Evolutionary conservation across 2,888 invertebrate genomes (phyloP).

Genomic region (Drosophila cognata): DNA sequence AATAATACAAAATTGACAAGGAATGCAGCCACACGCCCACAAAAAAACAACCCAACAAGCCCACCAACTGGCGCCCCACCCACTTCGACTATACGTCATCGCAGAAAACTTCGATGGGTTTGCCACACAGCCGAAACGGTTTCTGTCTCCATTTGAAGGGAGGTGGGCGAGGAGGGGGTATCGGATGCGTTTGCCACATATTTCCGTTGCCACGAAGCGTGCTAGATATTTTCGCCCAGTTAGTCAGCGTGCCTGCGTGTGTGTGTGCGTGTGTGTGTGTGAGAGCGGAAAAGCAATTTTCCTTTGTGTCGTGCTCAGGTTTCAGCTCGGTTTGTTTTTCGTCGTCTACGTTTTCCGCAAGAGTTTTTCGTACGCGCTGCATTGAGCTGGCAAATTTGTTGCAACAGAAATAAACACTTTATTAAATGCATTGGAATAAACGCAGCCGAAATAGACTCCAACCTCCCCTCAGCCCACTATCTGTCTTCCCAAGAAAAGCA

Average conservation of each 20-base stretch:
- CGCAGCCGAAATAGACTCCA: conserved; percentile 35
- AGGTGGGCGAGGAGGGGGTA: background rate
- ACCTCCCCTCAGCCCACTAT: conserved; percentile 9
- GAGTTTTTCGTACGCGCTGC: conserved; percentile 47
- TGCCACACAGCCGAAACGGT: conserved; percentile 40
- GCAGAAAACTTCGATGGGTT: conserved; percentile 70
- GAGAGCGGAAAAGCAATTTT: conserved; percentile 79
- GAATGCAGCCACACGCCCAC: conserved; percentile 53
- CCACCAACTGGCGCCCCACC: background rate
- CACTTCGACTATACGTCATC: conserved; percentile 63
- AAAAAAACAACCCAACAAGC: background rate
- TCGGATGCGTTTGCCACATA: conserved; percentile 71
- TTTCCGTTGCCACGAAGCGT: conserved; percentile 76
- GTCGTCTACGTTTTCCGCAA: conserved; percentile 40
- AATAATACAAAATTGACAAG: conserved; percentile 52
- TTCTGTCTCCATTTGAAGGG: conserved; percentile 31
- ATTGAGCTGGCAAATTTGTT: conserved; percentile 80
- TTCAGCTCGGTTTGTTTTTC: conserved; percentile 74
- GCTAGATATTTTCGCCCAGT: conserved; percentile 68
- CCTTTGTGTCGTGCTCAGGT: conserved; percentile 80
- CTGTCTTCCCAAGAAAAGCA: conserved; percentile 40
- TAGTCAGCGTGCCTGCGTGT: conserved; percentile 16
- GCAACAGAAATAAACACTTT: conserved; percentile 80
- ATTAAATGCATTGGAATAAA: conserved; percentile 82
- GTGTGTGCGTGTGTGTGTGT: conserved; percentile 55